Conservation (phyloP, 2,888 invertebrate species). For the Trichacis sp. region DNA sequence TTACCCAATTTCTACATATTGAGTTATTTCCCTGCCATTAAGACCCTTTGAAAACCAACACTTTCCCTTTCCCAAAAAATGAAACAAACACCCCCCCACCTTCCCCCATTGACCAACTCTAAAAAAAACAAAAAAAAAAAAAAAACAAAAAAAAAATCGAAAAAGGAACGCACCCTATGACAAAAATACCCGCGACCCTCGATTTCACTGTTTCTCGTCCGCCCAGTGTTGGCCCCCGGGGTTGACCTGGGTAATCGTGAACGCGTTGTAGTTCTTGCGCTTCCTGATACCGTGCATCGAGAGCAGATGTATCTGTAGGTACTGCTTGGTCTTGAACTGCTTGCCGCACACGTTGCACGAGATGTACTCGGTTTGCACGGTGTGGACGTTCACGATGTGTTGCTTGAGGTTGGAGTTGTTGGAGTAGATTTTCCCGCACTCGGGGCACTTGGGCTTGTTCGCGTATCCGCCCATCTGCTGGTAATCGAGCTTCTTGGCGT, state of each 20-base stretch:
- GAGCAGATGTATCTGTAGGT: slow-evolving; percentile 78
- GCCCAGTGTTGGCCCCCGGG: too few relatives aligned
- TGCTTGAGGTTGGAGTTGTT: slow-evolving; percentile 79
- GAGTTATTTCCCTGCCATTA: too few relatives aligned
- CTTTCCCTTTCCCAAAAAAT: neutral
- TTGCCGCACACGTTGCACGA: slow-evolving; percentile 76
- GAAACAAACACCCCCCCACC: too few relatives aligned
- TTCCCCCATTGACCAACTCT: too few relatives aligned
- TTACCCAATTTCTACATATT: too few relatives aligned
- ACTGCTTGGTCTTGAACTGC: slow-evolving; percentile 79
- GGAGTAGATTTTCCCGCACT: slow-evolving; percentile 78
- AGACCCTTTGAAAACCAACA: neutral
- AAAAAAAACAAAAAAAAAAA: too few relatives aligned
- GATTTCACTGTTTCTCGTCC: too few relatives aligned
- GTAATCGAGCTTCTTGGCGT: slow-evolving; percentile 61
- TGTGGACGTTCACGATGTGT: slow-evolving; percentile 78
- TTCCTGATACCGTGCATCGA: slow-evolving; percentile 77
- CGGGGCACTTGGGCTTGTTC: slow-evolving; percentile 75
- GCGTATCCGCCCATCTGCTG: slow-evolving; percentile 45
- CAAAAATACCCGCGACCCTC: too few relatives aligned
- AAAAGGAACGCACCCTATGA: too few relatives aligned
- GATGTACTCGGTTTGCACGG: slow-evolving; percentile 74
- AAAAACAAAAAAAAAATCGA: too few relatives aligned
- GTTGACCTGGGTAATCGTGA: too few relatives aligned
- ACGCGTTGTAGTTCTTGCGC: slow-evolving; percentile 70